Base-by-base conservation (phyloP, 2,113 vertebrate genomes). In the Bolborhynchus lineola region DNA sequence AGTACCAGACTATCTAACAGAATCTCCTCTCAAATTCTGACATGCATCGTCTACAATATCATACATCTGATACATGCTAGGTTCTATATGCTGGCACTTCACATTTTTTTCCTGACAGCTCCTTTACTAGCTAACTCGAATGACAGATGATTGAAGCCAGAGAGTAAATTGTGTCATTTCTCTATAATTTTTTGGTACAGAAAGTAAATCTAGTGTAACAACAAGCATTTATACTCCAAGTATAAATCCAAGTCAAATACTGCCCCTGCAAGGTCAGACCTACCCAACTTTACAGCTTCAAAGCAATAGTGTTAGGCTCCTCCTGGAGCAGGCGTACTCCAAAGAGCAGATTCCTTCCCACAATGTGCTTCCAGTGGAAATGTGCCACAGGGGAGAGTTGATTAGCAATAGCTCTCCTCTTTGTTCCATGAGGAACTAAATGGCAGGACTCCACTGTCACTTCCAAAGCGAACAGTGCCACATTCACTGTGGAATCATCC, bases 61-160 rank as follows among this genome's bases (percentile, higher is more conserved):
- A 85, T 53, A 69, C 78, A 87, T 94, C 59, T 50, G 57, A 82
- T 77, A 80, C 41, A n/a, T 33, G 86, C 72, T 88, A 84, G 86
- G 83, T 91, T 91, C 94, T 83, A 92, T 70, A 76, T 55, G 83
- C 24, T 89, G 88, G 92, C 82, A 72, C 74, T 93, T 91, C 69
- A 88, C 62, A 93, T 55, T 60, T 85, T 87, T 71, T 57, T 55
- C 55, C 65, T 84, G 76, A 72, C 95, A 95, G 76, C n/a, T 96
- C 41, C 76, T 83, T 84, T 84, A 60, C 80, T 26, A 90, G 76
- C 68, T 77, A 92, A 57, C 47, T 90, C 77, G 80, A 63, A 1
- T 59, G 74, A 94, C 78, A 69, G 39, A 75, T 91, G 77, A 93
- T 2, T 59, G 63, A 95, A 92, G 46, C 46, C 57, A 71, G 65